Base-by-base conservation (phyloP, 2,113 vertebrate genomes). In the Chloebia gouldiae region DNA sequence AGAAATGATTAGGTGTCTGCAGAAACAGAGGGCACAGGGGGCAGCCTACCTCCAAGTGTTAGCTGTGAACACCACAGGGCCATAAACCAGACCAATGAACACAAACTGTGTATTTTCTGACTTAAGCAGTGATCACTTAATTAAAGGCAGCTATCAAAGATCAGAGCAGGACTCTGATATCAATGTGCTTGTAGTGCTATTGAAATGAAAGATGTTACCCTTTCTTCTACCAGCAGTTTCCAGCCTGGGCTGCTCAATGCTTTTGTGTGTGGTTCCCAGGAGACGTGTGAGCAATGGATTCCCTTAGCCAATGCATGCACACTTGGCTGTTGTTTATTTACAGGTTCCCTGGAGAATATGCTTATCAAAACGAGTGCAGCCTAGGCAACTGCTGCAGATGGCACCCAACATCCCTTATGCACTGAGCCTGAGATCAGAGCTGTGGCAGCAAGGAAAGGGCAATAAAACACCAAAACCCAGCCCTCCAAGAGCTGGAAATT, bases 61-160 rank as follows among this genome's bases (percentile, higher is more conserved):
- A 61, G 57, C 31, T 31, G 40, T 65, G 92, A 69, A 33, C 56
- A 50, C 3, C 37, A 64, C 66, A 79, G 49, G 33, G 49, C 81
- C 40, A 27, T 61, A 42, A 79, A 92, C 71, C 47, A 94, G 51
- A 54, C 60, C 63, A 65, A 3, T 49, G 49, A 88, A 44, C 63
- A 49, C 75, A 59, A 77, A 81, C 51, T 56, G 57, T 13, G 1
- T 23, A 5, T 77, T 78, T 79, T 75, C 37, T 60, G 73, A 87
- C 79, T 83, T 65, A 90, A 92, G 53, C 12, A 14, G 65, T 27
- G 51, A 89, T 88, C 77, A 64, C 60, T 87, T 95, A 88, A 94
- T 96, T 96, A 95, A 89, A 92, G 59, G 28, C 49, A 71, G 57
- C 66, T 87, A 82, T 79, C 80, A 84, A 90, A 89, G 77, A 79